Evolutionary conservation across 2,888 invertebrate species (phyloP), one percentile per base, ranked within the genome.

Genomic region (Thecocarcelia acutangulata): DNA sequence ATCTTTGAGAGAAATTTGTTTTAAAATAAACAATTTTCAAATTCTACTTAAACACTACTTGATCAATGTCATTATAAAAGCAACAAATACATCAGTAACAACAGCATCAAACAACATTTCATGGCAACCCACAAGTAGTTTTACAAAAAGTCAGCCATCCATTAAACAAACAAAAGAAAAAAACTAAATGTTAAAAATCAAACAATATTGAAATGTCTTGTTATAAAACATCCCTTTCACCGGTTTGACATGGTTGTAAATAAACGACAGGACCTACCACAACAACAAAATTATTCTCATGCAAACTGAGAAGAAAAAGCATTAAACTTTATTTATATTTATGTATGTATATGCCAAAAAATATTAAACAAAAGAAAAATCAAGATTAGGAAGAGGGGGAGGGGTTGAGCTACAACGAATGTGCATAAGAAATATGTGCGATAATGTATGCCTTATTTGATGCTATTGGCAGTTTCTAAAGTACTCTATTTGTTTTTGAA

Each of bases 221-320:
- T 82, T 78, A 82, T 82, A 82, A 82, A 82, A 82, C 82, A 82
- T 82, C 82, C 82, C 82, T 82, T 82, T 82, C 82, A 75, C 78
- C 59, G 54, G 78, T 75, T 75, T 78, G 82, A 78, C 82, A 78
- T 70, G 82, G 78, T 56, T 78, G 78, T 82, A 78, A 78, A 78
- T 82, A 82, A 82, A 42, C 82, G 82, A 82, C 82, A 82, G 82
- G 82, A 82, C 82, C 82, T 82, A 82, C 82, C 82, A 78, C 78
- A 82, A 82, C 66, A 69, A 37, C 63, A 66, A 66, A 66, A 68
- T 69, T 68, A 73, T 61, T 73, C 59, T 63, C 73, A 82, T 63
- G 68, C 66, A 54, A 58, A 21, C 28, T 52, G 33, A 54, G 68
- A 44, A 50, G 63, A 69, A 37, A n/a, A 44, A 42, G 6, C 37